phyloP scores from a whole-genome alignment of 2,888 invertebrate species.

The Sarcophaga carnaria region DNA sequence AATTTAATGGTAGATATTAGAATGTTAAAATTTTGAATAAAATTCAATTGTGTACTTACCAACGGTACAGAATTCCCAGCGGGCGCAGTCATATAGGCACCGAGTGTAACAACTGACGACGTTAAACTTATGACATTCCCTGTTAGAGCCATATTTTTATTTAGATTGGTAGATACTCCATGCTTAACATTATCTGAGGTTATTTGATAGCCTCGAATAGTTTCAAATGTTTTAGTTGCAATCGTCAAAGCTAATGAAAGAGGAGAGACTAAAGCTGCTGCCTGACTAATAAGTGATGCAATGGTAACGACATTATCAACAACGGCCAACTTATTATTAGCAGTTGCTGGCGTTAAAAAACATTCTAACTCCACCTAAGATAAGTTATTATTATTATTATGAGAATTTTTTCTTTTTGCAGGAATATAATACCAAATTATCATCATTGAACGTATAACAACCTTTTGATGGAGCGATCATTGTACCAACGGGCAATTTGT shows the following conservation, averaged over 20 bases:
- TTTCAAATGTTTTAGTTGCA: constrained; percentile 45
- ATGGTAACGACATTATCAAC: constrained; percentile 35
- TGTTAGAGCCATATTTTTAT: constrained; percentile 54
- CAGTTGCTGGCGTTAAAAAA: constrained; percentile 72
- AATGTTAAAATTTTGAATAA: neutral
- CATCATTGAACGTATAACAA: constrained; percentile 73
- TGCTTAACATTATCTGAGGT: constrained; percentile 37
- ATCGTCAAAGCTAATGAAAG: constrained; percentile 24
- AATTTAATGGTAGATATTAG: no score
- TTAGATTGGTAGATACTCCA: constrained; percentile 55
- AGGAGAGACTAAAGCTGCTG: constrained; percentile 29
- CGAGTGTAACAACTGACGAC: constrained; percentile 71
- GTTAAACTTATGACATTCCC: constrained; percentile 44
- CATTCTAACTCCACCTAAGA: constrained; percentile 72
- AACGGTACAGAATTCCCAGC: constrained; percentile 57
- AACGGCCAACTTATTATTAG: neutral
- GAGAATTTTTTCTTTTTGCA: neutral
- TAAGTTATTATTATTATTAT: neutral
- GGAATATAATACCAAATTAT: constrained; percentile 54
- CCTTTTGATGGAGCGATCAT: constrained; percentile 82
- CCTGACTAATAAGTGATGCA: constrained; percentile 31
- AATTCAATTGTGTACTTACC: constrained; percentile 35
- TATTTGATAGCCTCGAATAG: constrained; percentile 47
- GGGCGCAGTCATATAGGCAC: constrained; percentile 70
- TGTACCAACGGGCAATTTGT: constrained; percentile 81